Percentiles rank a stretch among this genome's conserved stretches.
Conservation (phyloP, 2,113 vertebrate genomes). For the human (Homo sapiens) region DNA sequence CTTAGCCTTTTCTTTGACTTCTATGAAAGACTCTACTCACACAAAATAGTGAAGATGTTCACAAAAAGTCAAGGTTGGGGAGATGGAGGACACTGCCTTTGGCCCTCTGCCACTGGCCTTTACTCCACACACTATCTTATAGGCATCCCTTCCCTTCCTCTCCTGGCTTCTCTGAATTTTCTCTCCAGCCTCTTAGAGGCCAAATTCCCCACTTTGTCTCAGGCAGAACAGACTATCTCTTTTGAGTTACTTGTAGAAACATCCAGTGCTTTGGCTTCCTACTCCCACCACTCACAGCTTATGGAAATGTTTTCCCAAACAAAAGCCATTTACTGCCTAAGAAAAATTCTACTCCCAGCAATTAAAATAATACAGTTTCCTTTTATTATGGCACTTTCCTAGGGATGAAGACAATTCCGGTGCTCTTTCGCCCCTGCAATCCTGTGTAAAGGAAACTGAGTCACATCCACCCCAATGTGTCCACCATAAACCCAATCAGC, state of each 20-base stretch:
- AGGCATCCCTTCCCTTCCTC: background rate
- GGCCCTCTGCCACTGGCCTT: background rate
- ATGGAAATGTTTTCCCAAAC: background rate
- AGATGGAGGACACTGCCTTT: background rate
- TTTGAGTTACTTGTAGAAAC: background rate
- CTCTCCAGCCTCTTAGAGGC: background rate
- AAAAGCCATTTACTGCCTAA: background rate
- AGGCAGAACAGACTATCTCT: background rate
- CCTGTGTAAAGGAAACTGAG: background rate
- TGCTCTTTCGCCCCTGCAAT: rapidly evolving
- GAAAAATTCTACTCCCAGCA: background rate
- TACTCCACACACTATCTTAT: no score
- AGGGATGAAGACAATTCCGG: background rate
- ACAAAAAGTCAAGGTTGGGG: background rate
- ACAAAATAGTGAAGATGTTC: background rate
- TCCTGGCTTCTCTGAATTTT: background rate
- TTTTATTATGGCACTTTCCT: background rate
- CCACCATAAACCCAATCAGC: background rate
- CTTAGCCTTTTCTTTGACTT: background rate
- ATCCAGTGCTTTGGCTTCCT: background rate
- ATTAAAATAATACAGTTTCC: background rate
- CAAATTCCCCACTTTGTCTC: background rate
- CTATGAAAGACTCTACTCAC: background rate
- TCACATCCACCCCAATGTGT: background rate
- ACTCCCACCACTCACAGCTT: background rate